phyloP scores from a whole-genome alignment of 2,888 invertebrate species.

The Ochropleura plecta region DNA sequence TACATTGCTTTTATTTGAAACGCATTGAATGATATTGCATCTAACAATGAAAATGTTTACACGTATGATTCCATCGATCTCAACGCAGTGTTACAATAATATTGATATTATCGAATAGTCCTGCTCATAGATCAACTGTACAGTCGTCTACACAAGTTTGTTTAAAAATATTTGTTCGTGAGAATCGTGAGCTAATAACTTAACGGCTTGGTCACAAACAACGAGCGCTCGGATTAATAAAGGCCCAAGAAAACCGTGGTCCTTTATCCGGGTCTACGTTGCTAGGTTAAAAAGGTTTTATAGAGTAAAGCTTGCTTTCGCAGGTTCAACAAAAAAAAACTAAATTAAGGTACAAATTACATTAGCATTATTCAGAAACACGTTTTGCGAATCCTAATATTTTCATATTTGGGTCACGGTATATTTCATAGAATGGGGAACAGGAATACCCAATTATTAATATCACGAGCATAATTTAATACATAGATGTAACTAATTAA shows the following conservation, averaged over 20 bases:
- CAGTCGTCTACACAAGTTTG: background rate
- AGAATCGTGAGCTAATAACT: constrained; percentile 14
- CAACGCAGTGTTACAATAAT: constrained; percentile 19
- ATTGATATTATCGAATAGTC: constrained; percentile 21
- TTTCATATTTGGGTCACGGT: constrained; percentile 46
- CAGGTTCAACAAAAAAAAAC: constrained; percentile 51
- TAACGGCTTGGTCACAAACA: constrained; percentile 15
- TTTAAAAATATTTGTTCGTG: constrained; percentile 2
- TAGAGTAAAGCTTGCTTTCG: constrained; percentile 19
- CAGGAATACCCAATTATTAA: constrained; percentile 32
- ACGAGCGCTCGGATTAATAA: constrained; percentile 12
- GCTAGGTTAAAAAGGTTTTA: constrained; percentile 35
- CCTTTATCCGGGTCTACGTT: constrained; percentile 23
- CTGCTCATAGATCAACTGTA: background rate
- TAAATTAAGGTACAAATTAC: constrained; percentile 57
- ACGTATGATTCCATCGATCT: background rate
- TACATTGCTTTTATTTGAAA: constrained; percentile 20
- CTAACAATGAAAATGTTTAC: constrained; percentile 18
- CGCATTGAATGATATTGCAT: constrained; percentile 6
- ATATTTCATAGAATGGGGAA: constrained; percentile 41
- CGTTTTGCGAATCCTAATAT: constrained; percentile 50
- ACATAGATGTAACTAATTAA: constrained; percentile 26
- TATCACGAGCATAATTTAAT: constrained; percentile 30
- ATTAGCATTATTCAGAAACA: constrained; percentile 59
- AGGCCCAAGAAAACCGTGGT: constrained; percentile 32